Evolutionary conservation across 2,888 invertebrate genomes (phyloP), one percentile per base, ranked within the genome.

Genomic region (Pterostichus niger): DNA sequence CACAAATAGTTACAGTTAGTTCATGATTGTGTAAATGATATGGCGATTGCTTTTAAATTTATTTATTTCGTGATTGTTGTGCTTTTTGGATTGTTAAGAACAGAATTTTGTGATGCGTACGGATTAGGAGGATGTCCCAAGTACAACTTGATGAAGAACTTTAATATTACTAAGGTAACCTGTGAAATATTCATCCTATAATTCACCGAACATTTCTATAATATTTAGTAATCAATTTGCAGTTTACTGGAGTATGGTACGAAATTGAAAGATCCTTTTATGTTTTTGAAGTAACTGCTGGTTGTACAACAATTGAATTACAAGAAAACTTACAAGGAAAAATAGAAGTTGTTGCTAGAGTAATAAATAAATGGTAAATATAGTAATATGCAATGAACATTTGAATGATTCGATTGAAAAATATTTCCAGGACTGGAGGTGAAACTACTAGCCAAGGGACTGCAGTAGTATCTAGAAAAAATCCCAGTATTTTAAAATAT

Each of bases 181-280:
- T 17, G 40, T 24, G 24, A 24, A 24, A 24, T n/a, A 24, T 24
- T 24, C 24, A 24, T 3, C 24, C 24, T 24, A 3, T 1, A 24
- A 24, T 24, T 40, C 1, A 40, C 5, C 40, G 0, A 1, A 0
- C 4, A 6, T 9, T 15, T 15, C 13, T n/a, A 54, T 9, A 54
- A 3, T 85, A 31, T 68, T 54, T 71, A n/a, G n/a, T n/a, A n/a
- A n/a, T n/a, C n/a, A 9, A 4, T 54, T 81, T 91, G 76, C 88
- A 95, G 92, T 94, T 95, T 88, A 90, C 92, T 85, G 94, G 94
- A 83, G 91, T 91, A 49, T 95, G 95, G 95, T 95, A 92, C 87
- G 95, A 95, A 89, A 93, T 95, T 82, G 95, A 95, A 88, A 91
- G 95, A 61, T 94, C 95, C 0, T 95, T 95, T 89, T 95, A 95